Evolutionary conservation across 2,888 invertebrate genomes (phyloP).

Genomic region (Rhogogaster chlorosoma): DNA sequence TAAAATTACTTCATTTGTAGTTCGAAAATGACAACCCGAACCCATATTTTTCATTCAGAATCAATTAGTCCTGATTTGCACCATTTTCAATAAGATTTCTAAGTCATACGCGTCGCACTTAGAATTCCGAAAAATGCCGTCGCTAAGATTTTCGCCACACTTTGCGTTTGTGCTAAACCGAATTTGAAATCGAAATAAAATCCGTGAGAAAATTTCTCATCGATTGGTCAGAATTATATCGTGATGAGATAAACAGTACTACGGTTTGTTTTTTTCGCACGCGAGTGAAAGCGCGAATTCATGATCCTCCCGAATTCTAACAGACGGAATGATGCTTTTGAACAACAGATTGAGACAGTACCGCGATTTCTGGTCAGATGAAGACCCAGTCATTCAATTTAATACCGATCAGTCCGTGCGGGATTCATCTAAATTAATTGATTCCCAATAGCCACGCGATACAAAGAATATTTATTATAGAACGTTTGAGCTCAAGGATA

Average conservation of each 20-base stretch:
- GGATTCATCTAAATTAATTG: not conserved
- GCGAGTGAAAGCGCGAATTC: no score
- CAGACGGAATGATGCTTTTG: not conserved
- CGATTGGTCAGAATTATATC: not conserved
- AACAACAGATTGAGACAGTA: not conserved
- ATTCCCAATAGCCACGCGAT: not conserved
- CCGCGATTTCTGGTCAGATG: not conserved
- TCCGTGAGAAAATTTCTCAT: not conserved
- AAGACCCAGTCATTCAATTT: not conserved
- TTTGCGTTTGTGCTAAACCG: not conserved
- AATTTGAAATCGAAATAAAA: not conserved
- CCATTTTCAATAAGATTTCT: not conserved
- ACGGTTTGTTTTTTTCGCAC: no score
- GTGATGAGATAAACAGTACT: no score
- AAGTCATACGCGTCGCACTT: not conserved
- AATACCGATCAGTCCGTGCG: not conserved
- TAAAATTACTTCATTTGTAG: not conserved
- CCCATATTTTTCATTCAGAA: no score
- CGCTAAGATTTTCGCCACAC: not conserved
- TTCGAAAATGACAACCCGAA: no score
- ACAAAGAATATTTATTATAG: not conserved
- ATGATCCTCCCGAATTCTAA: not conserved
- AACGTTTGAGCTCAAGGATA: no score
- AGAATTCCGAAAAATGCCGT: not conserved
- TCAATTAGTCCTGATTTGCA: not conserved